Conservation (phyloP, 53 echinoderm and acorn worm genomes). For the Apostichopus leukothele region DNA sequence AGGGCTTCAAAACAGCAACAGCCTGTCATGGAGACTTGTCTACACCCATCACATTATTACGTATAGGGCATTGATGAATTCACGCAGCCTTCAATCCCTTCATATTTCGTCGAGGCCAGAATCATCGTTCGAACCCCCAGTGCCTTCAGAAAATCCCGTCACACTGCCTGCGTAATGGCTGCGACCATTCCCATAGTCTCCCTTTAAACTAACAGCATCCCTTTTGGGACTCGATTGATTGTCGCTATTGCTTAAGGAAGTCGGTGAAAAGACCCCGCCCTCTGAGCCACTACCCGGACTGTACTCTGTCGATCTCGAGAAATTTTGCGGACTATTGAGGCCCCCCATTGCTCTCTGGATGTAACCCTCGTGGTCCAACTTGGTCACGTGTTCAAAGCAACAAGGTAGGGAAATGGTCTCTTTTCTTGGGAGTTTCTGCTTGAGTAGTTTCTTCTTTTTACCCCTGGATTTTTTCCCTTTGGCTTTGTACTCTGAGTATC, state of each 20-base stretch:
- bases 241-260: constrained; percentile 2
- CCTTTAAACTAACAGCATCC: constrained; percentile 28
- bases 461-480: constrained; percentile 78
- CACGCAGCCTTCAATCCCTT: neutral
- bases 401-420: constrained; percentile 94
- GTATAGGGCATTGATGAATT: too few species aligned
- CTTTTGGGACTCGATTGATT: constrained; percentile 25
- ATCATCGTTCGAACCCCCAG: constrained; percentile 75
- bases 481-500: constrained; percentile 39
- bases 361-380: constrained; percentile 79
- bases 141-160: constrained; percentile 78
- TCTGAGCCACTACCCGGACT: constrained; percentile 36
- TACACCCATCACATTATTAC: too few species aligned
- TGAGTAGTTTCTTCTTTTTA: constrained; percentile 66
- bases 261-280: neutral
- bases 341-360: constrained; percentile 54
- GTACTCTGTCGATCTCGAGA: constrained; percentile 26
- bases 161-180: constrained; percentile 44
- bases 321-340: constrained; percentile 25
- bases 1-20: too few species aligned
- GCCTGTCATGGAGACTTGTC: too few species aligned
- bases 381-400: constrained; percentile 95
- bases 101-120: constrained; percentile 82
- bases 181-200: constrained; percentile 26
- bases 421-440: constrained; percentile 69